Evolutionary conservation across 2,113 vertebrate species (phyloP), one percentile per base, ranked within the genome.

Genomic region (Nycticryphes semicollaris): DNA sequence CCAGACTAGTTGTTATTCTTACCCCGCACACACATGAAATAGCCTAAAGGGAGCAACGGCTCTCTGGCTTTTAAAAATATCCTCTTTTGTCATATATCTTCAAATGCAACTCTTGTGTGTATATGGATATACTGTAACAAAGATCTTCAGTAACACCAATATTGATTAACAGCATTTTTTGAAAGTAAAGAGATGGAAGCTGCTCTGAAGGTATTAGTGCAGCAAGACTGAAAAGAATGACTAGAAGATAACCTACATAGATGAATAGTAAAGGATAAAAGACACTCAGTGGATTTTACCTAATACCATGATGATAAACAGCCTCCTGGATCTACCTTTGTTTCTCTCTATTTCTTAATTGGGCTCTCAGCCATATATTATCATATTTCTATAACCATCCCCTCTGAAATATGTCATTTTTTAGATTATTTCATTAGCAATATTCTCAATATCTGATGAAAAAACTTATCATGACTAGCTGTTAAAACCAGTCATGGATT

Each of bases 161-260:
- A 81, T 82, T 72, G 69, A 87, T 94, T 84, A 90, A 59, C 24
- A 67, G 54, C 35, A 62, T 94, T 90, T 96, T 94, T 27, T 92
- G 25, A 90, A 95, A 96, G 47, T 20, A 90, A 39, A 89, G 60
- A 66, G 63, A 47, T 62, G 27, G 41, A 82, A 84, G 85, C 14
- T 35, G 62, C 70, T 80, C 35, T 67, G 23, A 80, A 72, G 56
- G 35, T 77, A 87, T 85, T 50, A 90, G 16, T 87, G 66, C 82
- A 87, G 79, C 56, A 90, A 95, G 75, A 90, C 77, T 85, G 66
- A 25, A 66, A 89, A 53, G 47, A 93, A 83, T 87, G 4, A 66
- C 74, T 92, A 47, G 53, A 92, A 90, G 54, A 74, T 51, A 87
- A 92, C 41, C 27, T 87, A 69, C 66, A 96, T 25, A 95, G 37